phyloP scores from a whole-genome alignment of 2,113 vertebrate species.

The Ochotona curzoniae region DNA sequence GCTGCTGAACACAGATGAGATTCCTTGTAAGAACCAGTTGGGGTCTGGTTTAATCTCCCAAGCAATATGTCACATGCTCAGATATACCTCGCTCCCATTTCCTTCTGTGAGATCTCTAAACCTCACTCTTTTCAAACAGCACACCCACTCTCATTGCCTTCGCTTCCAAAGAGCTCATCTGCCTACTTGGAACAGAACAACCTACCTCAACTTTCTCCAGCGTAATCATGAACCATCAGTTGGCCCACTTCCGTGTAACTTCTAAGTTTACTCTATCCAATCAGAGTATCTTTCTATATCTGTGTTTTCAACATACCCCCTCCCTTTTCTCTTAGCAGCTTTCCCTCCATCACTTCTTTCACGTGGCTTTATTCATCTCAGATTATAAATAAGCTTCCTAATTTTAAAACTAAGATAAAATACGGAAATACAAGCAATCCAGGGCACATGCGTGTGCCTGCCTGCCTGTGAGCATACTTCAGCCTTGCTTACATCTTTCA shows the following conservation, averaged over 20 bases:
- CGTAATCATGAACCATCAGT: neutral
- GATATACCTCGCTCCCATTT: no score
- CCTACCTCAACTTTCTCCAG: neutral
- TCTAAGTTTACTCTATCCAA: neutral
- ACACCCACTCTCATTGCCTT: neutral
- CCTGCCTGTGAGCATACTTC: neutral
- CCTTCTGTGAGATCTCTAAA: neutral
- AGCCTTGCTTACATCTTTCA: neutral
- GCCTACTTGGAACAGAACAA: neutral
- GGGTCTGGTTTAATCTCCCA: neutral
- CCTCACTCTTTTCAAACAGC: neutral
- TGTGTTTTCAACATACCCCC: neutral
- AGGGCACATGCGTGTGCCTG: neutral
- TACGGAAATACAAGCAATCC: constrained; percentile 23
- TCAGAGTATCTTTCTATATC: neutral
- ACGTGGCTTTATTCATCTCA: neutral
- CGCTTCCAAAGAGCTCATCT: neutral
- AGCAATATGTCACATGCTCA: neutral
- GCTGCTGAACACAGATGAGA: neutral
- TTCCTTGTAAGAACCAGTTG: neutral
- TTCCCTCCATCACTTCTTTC: neutral
- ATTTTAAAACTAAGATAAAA: neutral
- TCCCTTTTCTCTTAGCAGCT: neutral
- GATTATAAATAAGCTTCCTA: neutral
- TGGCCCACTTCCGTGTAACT: neutral